Percentiles rank a stretch among this genome's conserved stretches.
Conservation (phyloP, 23 tunicate genomes). For the Aplidium turbinatum region DNA sequence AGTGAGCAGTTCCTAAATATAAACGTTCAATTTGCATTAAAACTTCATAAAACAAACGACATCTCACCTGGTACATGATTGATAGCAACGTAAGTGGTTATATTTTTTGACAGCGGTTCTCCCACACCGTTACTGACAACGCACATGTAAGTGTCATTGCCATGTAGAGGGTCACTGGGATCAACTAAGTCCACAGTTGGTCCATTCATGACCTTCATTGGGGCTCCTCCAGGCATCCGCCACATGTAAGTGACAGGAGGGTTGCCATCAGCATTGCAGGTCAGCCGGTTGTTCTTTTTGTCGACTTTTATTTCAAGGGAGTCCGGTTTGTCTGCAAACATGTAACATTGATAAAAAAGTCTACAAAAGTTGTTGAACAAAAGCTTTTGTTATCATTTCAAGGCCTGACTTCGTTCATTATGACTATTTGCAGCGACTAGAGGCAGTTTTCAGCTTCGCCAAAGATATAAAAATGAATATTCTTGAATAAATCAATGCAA, state of each 20-base stretch:
- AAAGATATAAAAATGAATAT: no score
- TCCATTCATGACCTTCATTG: background rate
- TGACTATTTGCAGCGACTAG: no score
- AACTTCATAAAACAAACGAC: no score
- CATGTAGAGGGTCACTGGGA: slow-evolving; percentile 35
- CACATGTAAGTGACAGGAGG: slow-evolving; percentile 55
- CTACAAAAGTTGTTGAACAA: no score
- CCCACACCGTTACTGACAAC: slow-evolving; percentile 40
- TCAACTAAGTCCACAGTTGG: slow-evolving; percentile 22
- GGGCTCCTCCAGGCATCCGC: slow-evolving; percentile 39
- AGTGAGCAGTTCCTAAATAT: background rate
- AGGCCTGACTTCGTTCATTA: no score
- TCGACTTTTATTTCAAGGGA: slow-evolving; percentile 25
- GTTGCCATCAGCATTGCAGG: slow-evolving; percentile 57
- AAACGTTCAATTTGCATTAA: background rate
- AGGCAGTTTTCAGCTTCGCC: no score
- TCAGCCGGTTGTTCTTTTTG: slow-evolving; percentile 27
- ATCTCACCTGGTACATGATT: slow-evolving; percentile 45
- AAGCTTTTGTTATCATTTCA: no score
- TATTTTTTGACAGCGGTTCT: background rate
- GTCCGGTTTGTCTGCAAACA: slow-evolving; percentile 44
- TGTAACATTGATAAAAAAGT: background rate
- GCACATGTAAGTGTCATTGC: slow-evolving; percentile 66
- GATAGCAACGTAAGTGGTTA: slow-evolving; percentile 46
- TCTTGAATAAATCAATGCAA: no score